Evolutionary conservation across 23 tunicate species (phyloP).

Genomic region (Ascidia mentula): DNA sequence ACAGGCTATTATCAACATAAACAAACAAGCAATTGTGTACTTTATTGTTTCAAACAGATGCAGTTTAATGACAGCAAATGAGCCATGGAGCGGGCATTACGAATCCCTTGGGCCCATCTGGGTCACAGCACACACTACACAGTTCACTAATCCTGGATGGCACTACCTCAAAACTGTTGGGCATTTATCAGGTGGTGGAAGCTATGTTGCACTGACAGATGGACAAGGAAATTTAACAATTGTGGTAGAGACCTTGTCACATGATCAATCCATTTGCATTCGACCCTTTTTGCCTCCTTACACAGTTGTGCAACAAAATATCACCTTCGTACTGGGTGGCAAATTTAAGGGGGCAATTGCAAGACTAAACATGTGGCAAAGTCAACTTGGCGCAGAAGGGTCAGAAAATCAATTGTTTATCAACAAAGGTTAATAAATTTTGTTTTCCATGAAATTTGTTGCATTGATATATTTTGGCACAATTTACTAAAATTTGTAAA

Average conservation of each 20-base stretch:
- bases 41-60: too few species aligned
- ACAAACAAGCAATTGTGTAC: too few species aligned
- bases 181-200: slow-evolving; percentile 70
- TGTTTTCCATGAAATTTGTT: too few species aligned
- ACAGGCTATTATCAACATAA: too few species aligned
- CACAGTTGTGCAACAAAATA: slow-evolving; percentile 49
- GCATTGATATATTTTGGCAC: too few species aligned
- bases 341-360: slow-evolving; percentile 38
- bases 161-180: slow-evolving; percentile 55
- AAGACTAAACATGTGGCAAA: slow-evolving; percentile 48
- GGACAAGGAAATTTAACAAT: slow-evolving; percentile 53
- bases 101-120: slow-evolving; percentile 55
- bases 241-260: slow-evolving; percentile 77
- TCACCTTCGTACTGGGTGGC: slow-evolving; percentile 42
- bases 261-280: slow-evolving; percentile 82
- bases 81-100: slow-evolving; percentile 96
- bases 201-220: slow-evolving; percentile 76
- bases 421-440: slow-evolving; percentile 51
- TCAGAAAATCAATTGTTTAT: slow-evolving; percentile 40
- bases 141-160: slow-evolving; percentile 93
- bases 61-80: slow-evolving; percentile 91
- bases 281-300: slow-evolving; percentile 77
- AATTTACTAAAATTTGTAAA: too few species aligned
- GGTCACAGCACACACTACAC: slow-evolving; percentile 95
- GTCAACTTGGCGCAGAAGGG: slow-evolving; percentile 37